Evolutionary conservation across 2,888 invertebrate species (phyloP).

Genomic region (Hydropsyche betteni): DNA sequence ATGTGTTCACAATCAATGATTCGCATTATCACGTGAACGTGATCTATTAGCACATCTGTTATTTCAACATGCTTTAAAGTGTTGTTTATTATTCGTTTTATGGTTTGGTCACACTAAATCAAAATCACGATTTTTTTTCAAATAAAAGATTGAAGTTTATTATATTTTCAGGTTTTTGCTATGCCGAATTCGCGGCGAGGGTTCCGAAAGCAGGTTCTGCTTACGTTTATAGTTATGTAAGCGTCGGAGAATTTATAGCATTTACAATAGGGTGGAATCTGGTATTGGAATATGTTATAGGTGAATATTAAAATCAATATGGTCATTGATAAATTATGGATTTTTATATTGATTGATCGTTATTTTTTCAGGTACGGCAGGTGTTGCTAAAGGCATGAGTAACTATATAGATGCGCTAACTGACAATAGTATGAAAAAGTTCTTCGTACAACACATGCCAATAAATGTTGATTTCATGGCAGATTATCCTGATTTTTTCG

Average conservation of each 20-base stretch:
- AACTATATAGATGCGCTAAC: conserved; percentile 75
- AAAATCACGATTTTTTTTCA: background rate
- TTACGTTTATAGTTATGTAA: conserved; percentile 86
- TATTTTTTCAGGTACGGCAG: conserved; percentile 71
- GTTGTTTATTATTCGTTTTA: too few species aligned
- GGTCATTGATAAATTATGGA: background rate
- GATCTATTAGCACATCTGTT: background rate
- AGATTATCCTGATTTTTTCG: conserved; percentile 76
- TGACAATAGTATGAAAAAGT: conserved; percentile 68
- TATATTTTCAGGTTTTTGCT: conserved; percentile 71
- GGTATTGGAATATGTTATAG: conserved; percentile 80
- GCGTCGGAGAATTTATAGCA: conserved; percentile 81
- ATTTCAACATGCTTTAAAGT: background rate
- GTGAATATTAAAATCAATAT: conserved; percentile 58
- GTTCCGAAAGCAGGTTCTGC: conserved; percentile 86
- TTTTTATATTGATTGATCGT: conserved; percentile 5
- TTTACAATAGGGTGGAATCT: conserved; percentile 88
- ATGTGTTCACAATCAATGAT: too few species aligned
- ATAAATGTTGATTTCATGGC: conserved; percentile 71
- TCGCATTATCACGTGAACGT: conserved; percentile 1
- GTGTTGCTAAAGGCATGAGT: conserved; percentile 78
- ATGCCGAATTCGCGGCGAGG: conserved; percentile 83
- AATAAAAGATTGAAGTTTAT: background rate
- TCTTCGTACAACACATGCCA: conserved; percentile 66
- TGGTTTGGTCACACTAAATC: background rate